Evolutionary conservation across 1,140 invertebrate species (phyloP), one percentile per base, ranked within the genome.

Genomic region (Lasaia peninsularis): DNA sequence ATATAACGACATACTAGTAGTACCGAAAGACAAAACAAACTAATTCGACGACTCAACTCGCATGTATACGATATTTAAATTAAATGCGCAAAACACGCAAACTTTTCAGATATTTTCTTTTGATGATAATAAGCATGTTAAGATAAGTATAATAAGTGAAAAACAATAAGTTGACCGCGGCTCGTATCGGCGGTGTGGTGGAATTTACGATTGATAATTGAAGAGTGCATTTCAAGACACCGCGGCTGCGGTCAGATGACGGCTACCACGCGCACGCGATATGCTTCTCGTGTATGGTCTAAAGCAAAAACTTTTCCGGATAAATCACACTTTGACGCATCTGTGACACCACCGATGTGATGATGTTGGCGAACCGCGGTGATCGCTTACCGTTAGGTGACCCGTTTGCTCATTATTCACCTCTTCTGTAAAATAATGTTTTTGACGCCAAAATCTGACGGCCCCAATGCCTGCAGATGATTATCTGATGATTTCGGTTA

Each of bases 141-240:
- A 54, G 59, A 62, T 61, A 65, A 62, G 60, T 54, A 62, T 33
- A 65, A 62, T 33, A 65, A 65, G 52, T 58, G 59, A 52, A 61
- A 63, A 58, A 63, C 60, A 63, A 63, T 60, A 58, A 70, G 64
- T 64, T 69, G 63, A 69, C 60, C 63, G 57, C 58, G 62, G 55
- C 56, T 60, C 60, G 72, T 66, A 72, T 73, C 68, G 73, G 67
- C 71, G 70, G 68, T 76, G 75, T 71, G 78, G 73, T 78, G 67
- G 74, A 82, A 75, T 86, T 86, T 84, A 86, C 81, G 83, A 86
- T 81, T 84, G 71, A 71, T 85, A 87, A 87, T 87, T 87, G 81
- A 72, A 75, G 75, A 80, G 76, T 78, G 72, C 71, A 68, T 75
- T 78, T 70, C 68, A 72, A 71, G 69, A 64, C 62, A 67, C 68